Evolutionary conservation across 1,140 invertebrate species (phyloP).

Genomic region (Trichonephila clavipes): DNA sequence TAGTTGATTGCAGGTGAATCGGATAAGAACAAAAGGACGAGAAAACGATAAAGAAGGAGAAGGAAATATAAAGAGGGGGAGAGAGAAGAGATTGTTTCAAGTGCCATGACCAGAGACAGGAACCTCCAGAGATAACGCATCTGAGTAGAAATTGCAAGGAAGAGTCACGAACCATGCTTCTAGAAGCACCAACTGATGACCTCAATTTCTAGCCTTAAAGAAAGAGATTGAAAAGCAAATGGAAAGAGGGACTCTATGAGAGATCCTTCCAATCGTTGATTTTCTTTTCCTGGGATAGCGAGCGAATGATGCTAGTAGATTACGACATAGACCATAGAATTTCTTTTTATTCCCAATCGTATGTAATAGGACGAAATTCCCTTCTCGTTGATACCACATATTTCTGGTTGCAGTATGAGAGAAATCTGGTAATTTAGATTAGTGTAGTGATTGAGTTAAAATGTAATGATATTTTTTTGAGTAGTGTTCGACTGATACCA

Average conservation of each 20-base stretch:
- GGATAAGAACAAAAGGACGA: constrained; percentile 24
- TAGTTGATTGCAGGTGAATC: constrained; percentile 40
- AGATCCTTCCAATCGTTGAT: constrained; percentile 27
- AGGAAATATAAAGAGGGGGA: background rate
- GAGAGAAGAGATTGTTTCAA: constrained; percentile 26
- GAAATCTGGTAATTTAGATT: constrained; percentile 25
- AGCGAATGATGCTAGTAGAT: constrained; percentile 31
- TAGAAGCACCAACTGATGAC: constrained; percentile 37
- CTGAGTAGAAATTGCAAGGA: constrained; percentile 25
- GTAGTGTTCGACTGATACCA: background rate
- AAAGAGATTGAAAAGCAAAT: constrained; percentile 50
- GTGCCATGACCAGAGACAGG: constrained; percentile 20
- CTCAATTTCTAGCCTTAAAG: constrained; percentile 37
- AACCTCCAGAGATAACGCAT: constrained; percentile 37
- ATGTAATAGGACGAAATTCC: constrained; percentile 5
- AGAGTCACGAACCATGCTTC: constrained; percentile 20
- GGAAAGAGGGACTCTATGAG: constrained; percentile 19
- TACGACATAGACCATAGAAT: background rate
- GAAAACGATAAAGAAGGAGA: constrained; percentile 22
- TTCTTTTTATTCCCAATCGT: background rate
- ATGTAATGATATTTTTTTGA: background rate
- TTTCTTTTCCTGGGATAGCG: constrained; percentile 4
- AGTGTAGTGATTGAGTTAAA: constrained; percentile 16
- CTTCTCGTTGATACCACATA: constrained; percentile 11
- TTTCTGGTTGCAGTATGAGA: background rate